Evolutionary conservation across 2,888 invertebrate species (phyloP), one percentile per base, ranked within the genome.

Genomic region (Scaptomyza caliginosa): DNA sequence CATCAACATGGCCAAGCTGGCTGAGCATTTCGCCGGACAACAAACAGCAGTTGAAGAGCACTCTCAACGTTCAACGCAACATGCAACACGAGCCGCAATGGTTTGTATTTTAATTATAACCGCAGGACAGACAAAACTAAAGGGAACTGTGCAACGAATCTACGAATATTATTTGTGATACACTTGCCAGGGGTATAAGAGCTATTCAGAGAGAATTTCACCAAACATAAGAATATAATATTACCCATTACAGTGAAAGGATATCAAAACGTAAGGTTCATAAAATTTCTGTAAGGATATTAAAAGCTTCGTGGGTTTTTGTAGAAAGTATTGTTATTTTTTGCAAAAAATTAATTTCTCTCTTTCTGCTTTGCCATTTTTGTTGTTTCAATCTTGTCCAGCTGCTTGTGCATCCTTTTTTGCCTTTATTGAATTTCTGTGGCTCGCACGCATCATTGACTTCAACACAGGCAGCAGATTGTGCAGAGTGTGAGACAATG

Each of bases 91-190:
- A 57, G 26, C n/a, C 16, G 10, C 30, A n/a, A n/a, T 38, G 40
- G 23, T 10, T 70, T 59, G 49, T 48, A 49, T 67, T 77, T 82
- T 86, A 86, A 82, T 82, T 82, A 86, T 62, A 70, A 45, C 81
- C 60, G 66, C 55, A 42, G 74, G 80, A 39, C 60, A 54, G 52
- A 42, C 39, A 26, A 49, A 56, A 45, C 51, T 40, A 51, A 16
- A 49, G 28, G 28, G 26, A 42, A 32, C 40, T 17, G 36, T 34
- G 40, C 56, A 55, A 17, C 24, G 21, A 40, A 24, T n/a, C 8
- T 10, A 13, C 3, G 2, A 17, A 6, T 2, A 11, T 26, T 13
- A 28, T 28, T 21, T 48, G 11, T 19, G 7, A 34, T 49, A 62
- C 62, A 42, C 40, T 62, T 6, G 5, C 5, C 2, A 8, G 26